phyloP scores from a whole-genome alignment of 2,888 invertebrate genomes.

The Sarcophaga rosellei region DNA sequence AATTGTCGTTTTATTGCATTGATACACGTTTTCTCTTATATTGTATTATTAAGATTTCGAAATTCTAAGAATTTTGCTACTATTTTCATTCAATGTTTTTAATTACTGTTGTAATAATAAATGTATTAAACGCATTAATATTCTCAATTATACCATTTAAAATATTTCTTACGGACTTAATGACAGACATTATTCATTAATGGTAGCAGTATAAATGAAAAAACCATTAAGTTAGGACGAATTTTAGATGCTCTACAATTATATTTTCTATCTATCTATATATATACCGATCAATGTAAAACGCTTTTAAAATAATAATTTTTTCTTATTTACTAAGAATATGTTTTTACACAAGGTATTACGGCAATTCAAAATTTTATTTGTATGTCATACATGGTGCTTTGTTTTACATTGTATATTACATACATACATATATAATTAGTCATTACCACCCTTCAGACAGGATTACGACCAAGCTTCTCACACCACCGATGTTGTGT shows the following conservation, averaged over 20 bases:
- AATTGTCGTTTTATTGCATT: neutral
- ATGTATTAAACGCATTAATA: conserved; percentile 30
- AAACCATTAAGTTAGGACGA: neutral
- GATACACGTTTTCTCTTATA: neutral
- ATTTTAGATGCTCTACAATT: neutral
- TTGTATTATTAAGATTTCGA: conserved; percentile 2
- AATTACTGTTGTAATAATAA: conserved; percentile 13
- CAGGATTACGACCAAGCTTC: too few species aligned
- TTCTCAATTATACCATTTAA: conserved; percentile 46
- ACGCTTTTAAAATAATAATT: too few species aligned
- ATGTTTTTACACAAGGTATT: too few species aligned
- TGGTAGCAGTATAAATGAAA: conserved; percentile 9
- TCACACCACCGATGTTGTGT: too few species aligned
- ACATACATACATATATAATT: too few species aligned
- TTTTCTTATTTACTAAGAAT: too few species aligned
- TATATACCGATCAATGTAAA: too few species aligned
- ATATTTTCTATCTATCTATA: too few species aligned
- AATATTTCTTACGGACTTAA: conserved; percentile 52
- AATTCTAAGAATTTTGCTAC: conserved; percentile 28
- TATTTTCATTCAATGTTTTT: conserved; percentile 5
- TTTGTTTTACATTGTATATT: too few species aligned
- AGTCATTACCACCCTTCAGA: too few species aligned
- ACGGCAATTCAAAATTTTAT: too few species aligned
- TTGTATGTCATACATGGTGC: too few species aligned
- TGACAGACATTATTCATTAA: conserved; percentile 34